phyloP scores from a whole-genome alignment of 1,140 invertebrate species.

The Prorops nasuta region DNA sequence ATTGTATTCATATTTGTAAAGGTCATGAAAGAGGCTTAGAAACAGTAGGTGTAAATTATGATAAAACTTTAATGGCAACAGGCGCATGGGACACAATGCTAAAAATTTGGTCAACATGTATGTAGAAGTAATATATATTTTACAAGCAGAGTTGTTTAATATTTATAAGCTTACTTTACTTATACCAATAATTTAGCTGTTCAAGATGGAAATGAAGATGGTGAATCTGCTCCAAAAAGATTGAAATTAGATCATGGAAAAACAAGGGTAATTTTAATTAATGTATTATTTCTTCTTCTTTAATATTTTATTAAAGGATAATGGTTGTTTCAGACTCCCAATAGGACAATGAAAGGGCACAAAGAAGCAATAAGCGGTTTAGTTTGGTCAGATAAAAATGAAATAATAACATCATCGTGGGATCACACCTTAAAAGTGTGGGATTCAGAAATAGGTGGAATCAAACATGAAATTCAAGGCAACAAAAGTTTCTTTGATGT shows the following conservation, averaged over 20 bases:
- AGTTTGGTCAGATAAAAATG: slow-evolving; percentile 75
- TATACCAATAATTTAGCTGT: slow-evolving; percentile 33
- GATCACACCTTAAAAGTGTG: slow-evolving; percentile 94
- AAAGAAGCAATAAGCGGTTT: slow-evolving; percentile 84
- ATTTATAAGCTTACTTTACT: slow-evolving; percentile 6
- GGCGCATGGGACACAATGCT: slow-evolving; percentile 88
- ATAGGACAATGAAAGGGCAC: slow-evolving; percentile 89
- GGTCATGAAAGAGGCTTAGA: slow-evolving; percentile 90
- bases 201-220: slow-evolving; percentile 46
- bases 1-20: slow-evolving; percentile 77
- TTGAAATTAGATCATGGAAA: slow-evolving; percentile 46
- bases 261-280: slow-evolving; percentile 34
- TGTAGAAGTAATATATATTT: slow-evolving; percentile 53
- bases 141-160: slow-evolving; percentile 5
- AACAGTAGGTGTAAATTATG: slow-evolving; percentile 72
- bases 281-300: neutral
- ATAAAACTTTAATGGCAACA: slow-evolving; percentile 73
- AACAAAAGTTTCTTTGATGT: slow-evolving; percentile 91
- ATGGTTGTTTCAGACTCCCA: slow-evolving; percentile 66
- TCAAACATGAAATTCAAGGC: slow-evolving; percentile 78
- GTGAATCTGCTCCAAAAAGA: slow-evolving; percentile 55
- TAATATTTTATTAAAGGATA: neutral
- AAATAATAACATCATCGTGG: slow-evolving; percentile 86
- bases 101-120: slow-evolving; percentile 75
- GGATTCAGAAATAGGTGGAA: slow-evolving; percentile 84